Evolutionary conservation across 2,888 invertebrate species (phyloP).

Genomic region (Mayetiola destructor): DNA sequence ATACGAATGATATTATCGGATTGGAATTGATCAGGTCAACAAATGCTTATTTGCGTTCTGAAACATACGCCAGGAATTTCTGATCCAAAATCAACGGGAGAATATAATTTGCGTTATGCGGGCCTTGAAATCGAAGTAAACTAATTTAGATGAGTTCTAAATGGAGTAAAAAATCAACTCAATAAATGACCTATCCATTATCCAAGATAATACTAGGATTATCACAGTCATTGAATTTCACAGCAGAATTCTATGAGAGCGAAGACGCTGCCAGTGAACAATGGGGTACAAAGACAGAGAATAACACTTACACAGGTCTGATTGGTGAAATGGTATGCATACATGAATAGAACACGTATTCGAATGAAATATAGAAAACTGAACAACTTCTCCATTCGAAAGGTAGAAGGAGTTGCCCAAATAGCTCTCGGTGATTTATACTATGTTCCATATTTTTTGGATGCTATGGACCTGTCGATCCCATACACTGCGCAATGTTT

Average conservation of each 20-base stretch:
- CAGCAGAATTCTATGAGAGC: conserved; percentile 50
- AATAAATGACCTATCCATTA: too few relatives aligned
- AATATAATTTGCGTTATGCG: too few relatives aligned
- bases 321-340: conserved; percentile 49
- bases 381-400: neutral
- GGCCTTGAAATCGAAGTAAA: conserved; percentile 43
- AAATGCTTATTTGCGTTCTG: conserved; percentile 47
- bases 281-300: conserved; percentile 51
- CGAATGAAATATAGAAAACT: neutral
- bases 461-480: conserved; percentile 54
- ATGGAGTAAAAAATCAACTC: too few relatives aligned
- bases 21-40: conserved; percentile 41
- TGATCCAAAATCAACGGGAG: too few relatives aligned
- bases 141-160: conserved; percentile 20
- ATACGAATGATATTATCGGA: neutral
- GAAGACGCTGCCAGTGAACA: conserved; percentile 43
- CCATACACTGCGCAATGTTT: conserved; percentile 73
- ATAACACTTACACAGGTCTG: conserved; percentile 55
- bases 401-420: conserved; percentile 46
- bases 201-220: conserved; percentile 52
- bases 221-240: conserved; percentile 55
- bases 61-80: conserved; percentile 54
- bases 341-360: neutral
- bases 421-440: conserved; percentile 65
- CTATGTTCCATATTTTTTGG: conserved; percentile 52